A percentile compares a stretch with the other conserved stretches of the same genome.
Evolutionary conservation across 1,140 invertebrate species (phyloP).

Genomic region (Neotoxoptera formosana): DNA sequence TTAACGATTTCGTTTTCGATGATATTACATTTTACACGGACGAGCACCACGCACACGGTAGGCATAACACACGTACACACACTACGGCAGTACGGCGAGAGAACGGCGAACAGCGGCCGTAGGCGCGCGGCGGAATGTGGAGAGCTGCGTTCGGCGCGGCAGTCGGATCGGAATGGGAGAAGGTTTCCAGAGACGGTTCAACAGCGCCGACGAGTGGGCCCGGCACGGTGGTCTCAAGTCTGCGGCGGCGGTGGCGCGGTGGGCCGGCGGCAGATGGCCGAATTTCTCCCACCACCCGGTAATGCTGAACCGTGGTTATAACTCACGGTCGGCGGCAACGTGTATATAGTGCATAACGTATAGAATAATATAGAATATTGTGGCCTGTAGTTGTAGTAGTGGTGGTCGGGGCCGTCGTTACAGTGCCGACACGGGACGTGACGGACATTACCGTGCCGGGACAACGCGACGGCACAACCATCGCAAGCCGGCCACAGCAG

Average conservation of each 20-base stretch:
- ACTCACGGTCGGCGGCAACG: not conserved
- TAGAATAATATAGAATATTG: not conserved
- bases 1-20: not conserved
- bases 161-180: slow-evolving; percentile 25
- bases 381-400: not conserved
- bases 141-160: not conserved
- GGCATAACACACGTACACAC: not conserved
- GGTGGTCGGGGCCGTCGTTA: not conserved
- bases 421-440: slow-evolving; percentile 24
- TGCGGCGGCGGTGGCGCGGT: not conserved
- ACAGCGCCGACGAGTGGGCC: not conserved
- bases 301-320: not conserved
- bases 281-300: slow-evolving; percentile 47
- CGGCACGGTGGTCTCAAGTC: not conserved
- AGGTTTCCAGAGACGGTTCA: not conserved
- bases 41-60: not conserved
- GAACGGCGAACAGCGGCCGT: slow-evolving; percentile 15
- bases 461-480: not conserved
- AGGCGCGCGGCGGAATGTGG: slow-evolving; percentile 27
- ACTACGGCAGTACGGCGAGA: not conserved
- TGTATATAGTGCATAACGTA: not conserved
- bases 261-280: slow-evolving; percentile 47
- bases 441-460: not conserved
- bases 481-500: not conserved
- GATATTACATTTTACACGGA: not conserved